Conservation (phyloP, 2,888 invertebrate genomes). For the Chloroclystis v-ata region DNA sequence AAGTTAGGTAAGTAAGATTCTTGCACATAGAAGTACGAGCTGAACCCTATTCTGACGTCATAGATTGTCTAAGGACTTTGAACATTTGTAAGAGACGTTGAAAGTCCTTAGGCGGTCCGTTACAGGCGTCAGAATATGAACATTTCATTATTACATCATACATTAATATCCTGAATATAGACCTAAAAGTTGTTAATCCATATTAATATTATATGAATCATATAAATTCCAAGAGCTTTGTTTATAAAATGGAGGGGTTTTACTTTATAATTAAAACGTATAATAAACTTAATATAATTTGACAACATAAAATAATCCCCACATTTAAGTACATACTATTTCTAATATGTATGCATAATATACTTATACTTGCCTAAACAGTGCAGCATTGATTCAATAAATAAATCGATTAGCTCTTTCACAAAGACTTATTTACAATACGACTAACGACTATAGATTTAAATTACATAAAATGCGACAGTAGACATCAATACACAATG, state of each 20-base stretch:
- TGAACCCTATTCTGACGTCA: too few species aligned
- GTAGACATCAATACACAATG: constrained; percentile 18
- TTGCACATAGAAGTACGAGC: constrained; percentile 22
- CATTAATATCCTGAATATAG: too few species aligned
- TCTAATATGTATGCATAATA: constrained; percentile 19
- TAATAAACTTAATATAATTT: not conserved
- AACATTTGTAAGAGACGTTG: too few species aligned
- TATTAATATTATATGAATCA: too few species aligned
- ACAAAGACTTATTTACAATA: constrained; percentile 40
- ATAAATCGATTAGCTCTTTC: constrained; percentile 25
- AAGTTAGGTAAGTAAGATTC: constrained; percentile 31
- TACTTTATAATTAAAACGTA: not conserved
- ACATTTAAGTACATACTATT: constrained; percentile 23
- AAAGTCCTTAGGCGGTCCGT: too few species aligned
- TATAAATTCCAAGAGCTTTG: too few species aligned
- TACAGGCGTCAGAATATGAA: too few species aligned
- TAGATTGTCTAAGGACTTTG: too few species aligned
- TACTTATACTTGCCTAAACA: constrained; percentile 22
- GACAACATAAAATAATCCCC: not conserved
- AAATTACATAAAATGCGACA: constrained; percentile 22
- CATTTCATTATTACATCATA: too few species aligned
- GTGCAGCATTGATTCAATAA: constrained; percentile 24
- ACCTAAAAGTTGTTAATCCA: not conserved
- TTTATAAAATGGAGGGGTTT: not conserved
- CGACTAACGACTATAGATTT: constrained; percentile 33